Evolutionary conservation across 2,113 vertebrate genomes (phyloP), one percentile per base, ranked within the genome.

Genomic region (Bufo gargarizans): DNA sequence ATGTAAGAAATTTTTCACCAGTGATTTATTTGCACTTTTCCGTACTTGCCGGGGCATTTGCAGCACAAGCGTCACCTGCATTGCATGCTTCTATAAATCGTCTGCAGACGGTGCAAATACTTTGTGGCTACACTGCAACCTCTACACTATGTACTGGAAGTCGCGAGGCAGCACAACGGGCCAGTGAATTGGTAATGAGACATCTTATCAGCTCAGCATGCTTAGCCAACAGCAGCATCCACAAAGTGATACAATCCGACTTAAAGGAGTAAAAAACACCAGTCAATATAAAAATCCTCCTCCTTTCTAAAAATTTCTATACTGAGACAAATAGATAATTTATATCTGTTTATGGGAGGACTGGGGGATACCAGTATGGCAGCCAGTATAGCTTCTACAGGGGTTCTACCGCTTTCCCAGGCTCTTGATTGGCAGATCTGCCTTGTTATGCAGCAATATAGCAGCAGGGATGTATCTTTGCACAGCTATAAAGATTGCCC

Each of bases 61-160:
- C 79, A 82, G 56, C 72, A 82, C 53, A 88, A 74, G 78, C 86
- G 50, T 43, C 22, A 59, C 59, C 69, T 76, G 72, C 65, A 63
- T 59, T 88, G 67, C 67, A 76, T 50, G 53, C 78, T 53, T 80
- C 85, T 80, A 49, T 81, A 79, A 87, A 56, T 72, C 50, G 77
- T 47, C 71, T 87, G 65, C 86, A 81, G 85, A 69, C 17, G 6
- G 45, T 67, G 61, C 77, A 72, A 82, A 79, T 20, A 87, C 65
- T 58, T 82, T 87, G n/a, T 87, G 78, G 86, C 65, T 78, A 69
- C 53, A 47, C 50, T 81, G 86, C 78, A 81, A 69, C 63, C 49
- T 83, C 81, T 47, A 58, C 74, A 49, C 7, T n/a, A 80, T 78
- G 49, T 65, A 78, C 33, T 33, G 33, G 33, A 33, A 49, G 71